Evolutionary conservation across 2,113 vertebrate genomes (phyloP).

Genomic region (Calypte anna): DNA sequence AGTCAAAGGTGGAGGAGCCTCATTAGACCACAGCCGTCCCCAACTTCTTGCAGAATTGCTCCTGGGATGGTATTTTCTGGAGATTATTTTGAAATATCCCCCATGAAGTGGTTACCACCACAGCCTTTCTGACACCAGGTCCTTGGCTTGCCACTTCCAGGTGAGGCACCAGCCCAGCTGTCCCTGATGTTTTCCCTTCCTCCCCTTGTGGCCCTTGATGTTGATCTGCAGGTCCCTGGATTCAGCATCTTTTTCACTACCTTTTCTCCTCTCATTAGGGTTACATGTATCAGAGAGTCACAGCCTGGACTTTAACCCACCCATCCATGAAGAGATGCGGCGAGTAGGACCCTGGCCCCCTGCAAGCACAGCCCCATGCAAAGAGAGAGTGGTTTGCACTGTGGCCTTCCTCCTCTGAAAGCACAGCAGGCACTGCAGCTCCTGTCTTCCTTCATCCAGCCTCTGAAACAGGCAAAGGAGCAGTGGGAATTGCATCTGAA

Average conservation of each 20-base stretch:
- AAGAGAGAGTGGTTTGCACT: background rate
- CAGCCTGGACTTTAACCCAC: background rate
- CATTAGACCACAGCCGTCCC: background rate
- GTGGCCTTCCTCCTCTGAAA: fast-evolving
- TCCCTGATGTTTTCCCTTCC: background rate
- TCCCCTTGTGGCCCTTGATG: background rate
- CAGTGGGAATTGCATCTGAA: background rate
- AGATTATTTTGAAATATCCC: background rate
- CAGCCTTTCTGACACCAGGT: background rate
- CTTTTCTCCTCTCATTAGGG: background rate
- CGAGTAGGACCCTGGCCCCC: background rate
- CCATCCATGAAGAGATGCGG: background rate
- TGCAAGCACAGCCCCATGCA: background rate
- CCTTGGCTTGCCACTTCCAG: background rate
- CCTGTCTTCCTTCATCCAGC: background rate
- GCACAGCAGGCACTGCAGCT: background rate
- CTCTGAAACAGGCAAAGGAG: background rate
- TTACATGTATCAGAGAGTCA: background rate
- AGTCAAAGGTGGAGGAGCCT: background rate
- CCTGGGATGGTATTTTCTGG: background rate
- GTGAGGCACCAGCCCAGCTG: fast-evolving
- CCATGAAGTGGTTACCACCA: background rate
- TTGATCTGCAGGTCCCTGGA: background rate
- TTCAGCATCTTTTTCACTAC: background rate
- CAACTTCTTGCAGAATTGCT: background rate